A percentile compares a stretch with the other conserved stretches of the same genome.
phyloP scores from a whole-genome alignment of 2,888 invertebrate species.

The Oscheius onirici region DNA sequence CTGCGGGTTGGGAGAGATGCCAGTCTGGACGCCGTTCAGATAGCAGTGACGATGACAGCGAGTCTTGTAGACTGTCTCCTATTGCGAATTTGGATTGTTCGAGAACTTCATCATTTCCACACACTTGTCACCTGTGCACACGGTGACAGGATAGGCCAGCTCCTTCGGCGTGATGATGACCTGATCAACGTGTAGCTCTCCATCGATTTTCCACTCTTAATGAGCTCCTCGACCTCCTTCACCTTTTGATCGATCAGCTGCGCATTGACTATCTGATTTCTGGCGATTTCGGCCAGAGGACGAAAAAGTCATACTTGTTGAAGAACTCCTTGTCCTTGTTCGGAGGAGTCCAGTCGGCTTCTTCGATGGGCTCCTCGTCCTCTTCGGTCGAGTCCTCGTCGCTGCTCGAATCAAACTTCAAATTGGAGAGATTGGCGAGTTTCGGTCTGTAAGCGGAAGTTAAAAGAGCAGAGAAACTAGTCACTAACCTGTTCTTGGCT shows the following conservation, averaged over 20 bases:
- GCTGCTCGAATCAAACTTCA: no score
- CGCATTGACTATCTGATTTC: constrained; percentile 14
- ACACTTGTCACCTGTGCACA: constrained; percentile 11
- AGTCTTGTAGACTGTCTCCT: constrained; percentile 27
- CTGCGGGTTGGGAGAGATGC: background rate
- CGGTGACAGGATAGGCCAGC: constrained; percentile 13
- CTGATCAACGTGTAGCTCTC: constrained; percentile 8
- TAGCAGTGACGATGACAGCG: constrained; percentile 9
- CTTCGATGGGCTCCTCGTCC: no score
- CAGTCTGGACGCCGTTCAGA: background rate
- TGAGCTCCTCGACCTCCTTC: constrained; percentile 9
- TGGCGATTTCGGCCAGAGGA: constrained; percentile 24
- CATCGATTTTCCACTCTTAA: no score
- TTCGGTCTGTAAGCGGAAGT: no score
- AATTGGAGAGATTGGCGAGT: no score
- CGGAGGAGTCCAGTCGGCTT: no score
- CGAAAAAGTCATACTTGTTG: no score
- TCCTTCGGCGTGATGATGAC: background rate
- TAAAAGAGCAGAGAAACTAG: no score
- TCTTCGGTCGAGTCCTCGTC: no score
- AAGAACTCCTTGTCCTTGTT: no score
- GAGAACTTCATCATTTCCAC: constrained; percentile 5
- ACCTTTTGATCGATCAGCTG: constrained; percentile 15
- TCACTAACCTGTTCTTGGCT: no score
- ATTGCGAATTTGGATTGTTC: background rate